These are phyloP conservation scores for Salvator merianae DNA, from an alignment of 2,113 vertebrate genomes.

Conservation along the genomic window DNA sequence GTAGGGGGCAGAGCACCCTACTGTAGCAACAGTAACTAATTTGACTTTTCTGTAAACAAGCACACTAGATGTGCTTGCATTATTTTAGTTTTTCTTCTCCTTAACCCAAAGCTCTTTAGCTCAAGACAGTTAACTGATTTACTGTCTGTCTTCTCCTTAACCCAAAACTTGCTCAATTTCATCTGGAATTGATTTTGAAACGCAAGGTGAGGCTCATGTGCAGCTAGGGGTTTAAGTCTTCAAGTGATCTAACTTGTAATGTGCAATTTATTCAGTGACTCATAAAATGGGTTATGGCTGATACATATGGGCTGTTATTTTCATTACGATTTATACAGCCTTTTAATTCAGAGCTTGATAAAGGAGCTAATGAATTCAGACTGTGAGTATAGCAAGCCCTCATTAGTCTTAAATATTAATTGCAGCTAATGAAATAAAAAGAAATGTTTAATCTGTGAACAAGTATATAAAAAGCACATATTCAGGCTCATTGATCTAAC, in stretches of 20 bases:
- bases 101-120: no score
- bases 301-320: constrained; percentile 20
- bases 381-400: not conserved
- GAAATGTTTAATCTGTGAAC: not conserved
- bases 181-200: no score
- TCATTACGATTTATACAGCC: constrained; percentile 2
- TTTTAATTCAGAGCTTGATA: constrained; percentile 15
- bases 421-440: not conserved
- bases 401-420: not conserved
- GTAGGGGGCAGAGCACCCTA: no score
- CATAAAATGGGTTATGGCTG: constrained; percentile 15
- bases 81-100: no score
- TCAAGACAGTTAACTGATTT: no score
- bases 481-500: not conserved
- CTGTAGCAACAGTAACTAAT: no score
- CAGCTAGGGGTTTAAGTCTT: not conserved
- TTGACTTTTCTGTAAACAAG: no score
- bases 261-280: constrained; percentile 26
- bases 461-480: not conserved
- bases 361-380: constrained; percentile 23
- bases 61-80: no score
- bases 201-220: no score
- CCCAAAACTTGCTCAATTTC: no score
- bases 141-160: no score
- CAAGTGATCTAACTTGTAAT: constrained; percentile 6